These are phyloP conservation scores for Apostichopus parvimensis DNA, from an alignment of 35 echinoderm and acorn worm genomes.

Conservation along the genomic window DNA sequence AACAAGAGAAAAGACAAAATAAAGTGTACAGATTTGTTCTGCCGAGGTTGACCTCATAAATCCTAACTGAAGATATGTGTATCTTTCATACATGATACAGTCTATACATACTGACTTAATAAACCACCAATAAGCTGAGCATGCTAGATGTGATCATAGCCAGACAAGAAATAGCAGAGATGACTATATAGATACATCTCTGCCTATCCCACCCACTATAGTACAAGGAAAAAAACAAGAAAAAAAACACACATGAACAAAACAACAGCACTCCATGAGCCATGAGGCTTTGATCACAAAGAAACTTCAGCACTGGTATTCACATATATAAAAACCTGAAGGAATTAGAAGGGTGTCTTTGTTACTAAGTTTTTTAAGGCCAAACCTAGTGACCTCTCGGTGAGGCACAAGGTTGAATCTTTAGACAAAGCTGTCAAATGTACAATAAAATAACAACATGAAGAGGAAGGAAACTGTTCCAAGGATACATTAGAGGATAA, in stretches of 20 bases:
- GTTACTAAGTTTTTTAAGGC: not conserved
- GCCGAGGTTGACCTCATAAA: constrained; percentile 33
- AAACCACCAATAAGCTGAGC: too few relatives aligned
- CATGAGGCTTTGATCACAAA: not conserved
- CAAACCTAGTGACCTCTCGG: constrained; percentile 20
- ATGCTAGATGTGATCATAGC: not conserved
- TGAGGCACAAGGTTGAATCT: constrained; percentile 3
- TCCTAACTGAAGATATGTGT: not conserved
- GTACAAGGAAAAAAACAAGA: not conserved
- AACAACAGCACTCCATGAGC: not conserved
- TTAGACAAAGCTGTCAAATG: not conserved
- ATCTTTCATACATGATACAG: not conserved
- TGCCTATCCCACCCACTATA: not conserved
- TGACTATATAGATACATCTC: too few relatives aligned
- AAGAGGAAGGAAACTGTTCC: not conserved
- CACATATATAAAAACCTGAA: not conserved
- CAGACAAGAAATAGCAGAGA: not conserved
- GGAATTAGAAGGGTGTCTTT: not conserved
- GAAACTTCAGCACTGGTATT: not conserved
- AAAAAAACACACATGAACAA: not conserved
- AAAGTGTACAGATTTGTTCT: not conserved
- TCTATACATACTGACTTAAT: too few relatives aligned
- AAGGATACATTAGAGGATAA: not conserved
- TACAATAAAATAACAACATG: not conserved
- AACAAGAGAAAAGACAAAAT: not conserved